Base-by-base conservation (phyloP, 2,113 vertebrate species). In the Anguilla japonica region DNA sequence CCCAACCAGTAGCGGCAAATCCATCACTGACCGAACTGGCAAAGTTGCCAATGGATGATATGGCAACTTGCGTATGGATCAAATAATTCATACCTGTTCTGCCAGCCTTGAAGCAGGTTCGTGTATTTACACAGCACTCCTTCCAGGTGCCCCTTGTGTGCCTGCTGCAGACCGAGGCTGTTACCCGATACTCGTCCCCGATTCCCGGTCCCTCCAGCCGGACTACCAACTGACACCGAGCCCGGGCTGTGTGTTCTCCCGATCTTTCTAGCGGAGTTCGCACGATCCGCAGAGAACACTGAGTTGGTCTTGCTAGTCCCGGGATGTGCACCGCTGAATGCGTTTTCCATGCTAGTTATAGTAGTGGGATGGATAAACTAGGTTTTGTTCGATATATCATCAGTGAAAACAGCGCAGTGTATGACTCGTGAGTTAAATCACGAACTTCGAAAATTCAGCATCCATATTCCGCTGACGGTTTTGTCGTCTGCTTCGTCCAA, bases 91-190 rank as follows among this genome's bases (percentile, higher is more conserved):
- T 95, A 98, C 98, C 98, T 98, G 97, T 97, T 97, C 95, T 99
- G 98, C 98, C 98, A 99, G 91, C 98, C 98, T 91, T 99, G 98
- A 85, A 99, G 94, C 88, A 99, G 96, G 95, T 99, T 99, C 91
- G 98, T 99, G 95, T 99, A 99, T 95, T 99, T 99, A 95, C 97
- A 98, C 88, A 99, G 96, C 83, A 97, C 93, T 91, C 98, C 98
- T 90, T 99, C 97, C 93, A 97, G 94, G 92, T 95, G 94, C 71
- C 92, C 88, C 87, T 88, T 91, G 81, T 96, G 94, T 88, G 93
- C 90, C 79, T 90, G 87, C 88, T 90, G 93, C 89, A 91, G 79
- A 90, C 91, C 88, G 87, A 93, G 87, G 89, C 91, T 94, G 93
- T 92, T 95, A 89, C 94, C 95, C 90, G 86, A 87, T 89, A 87